Evolutionary conservation across 2,797 vertebrate genomes (phyloP), one percentile per base, ranked within the genome.

Genomic region (Ctenosaura bakeri): DNA sequence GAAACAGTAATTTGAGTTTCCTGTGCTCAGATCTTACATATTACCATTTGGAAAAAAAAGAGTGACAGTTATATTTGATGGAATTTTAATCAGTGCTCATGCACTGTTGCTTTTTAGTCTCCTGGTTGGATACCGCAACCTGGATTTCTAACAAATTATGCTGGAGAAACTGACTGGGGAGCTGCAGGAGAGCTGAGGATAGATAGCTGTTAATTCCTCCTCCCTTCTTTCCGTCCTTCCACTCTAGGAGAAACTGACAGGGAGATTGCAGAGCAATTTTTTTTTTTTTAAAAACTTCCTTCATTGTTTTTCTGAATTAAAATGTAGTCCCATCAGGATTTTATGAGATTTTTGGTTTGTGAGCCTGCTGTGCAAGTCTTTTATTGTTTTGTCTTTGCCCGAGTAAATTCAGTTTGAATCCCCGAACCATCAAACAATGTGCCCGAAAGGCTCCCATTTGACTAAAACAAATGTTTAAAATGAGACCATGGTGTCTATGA

Each of bases 311-410:
- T 76, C n/a, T 20, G 35, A 76, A 38, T 32, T 83, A 38, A 93
- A 90, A 81, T 62, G 0, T 64, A 46, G 76, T 88, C 52, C 20
- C 38, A 6, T n/a, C 38, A 18, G 12, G 42, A 18, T 54, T 62
- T 85, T 84, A 5, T 92, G 54, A 52, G 64, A 89, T 38, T 80
- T 92, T 93, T 87, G 35, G 46, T 92, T 84, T 78, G 22, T 83
- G 64, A 92, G 74, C 76, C 2, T 26, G 78, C 91, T 74, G 32
- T 81, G 82, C 85, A 92, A 92, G 16, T 29, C 86, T 82, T 78
- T 69, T n/a, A 0, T 76, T 0, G 0, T 54, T 86, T 38, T 81
- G n/a, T 26, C 35, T 35, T n/a, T 35, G 14, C 16, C 20, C 78
- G 0, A 1, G 1, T 7, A 26, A 29, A 7, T 26, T 12, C 42